Conservation (phyloP, 2,888 invertebrate species). For the Ommatoiulus sabulosus region DNA sequence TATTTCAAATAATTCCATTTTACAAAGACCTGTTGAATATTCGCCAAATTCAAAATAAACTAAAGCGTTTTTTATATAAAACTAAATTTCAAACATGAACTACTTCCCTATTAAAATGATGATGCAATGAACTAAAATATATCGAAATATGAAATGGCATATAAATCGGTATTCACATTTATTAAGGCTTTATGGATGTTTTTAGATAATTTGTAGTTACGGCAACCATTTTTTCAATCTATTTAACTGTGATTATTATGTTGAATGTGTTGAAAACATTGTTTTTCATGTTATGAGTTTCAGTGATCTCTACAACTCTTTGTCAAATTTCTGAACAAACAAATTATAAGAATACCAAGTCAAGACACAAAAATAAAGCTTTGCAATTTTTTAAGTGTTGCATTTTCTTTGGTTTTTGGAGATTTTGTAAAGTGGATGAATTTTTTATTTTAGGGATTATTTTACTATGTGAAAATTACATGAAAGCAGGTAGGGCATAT, state of each 20-base stretch:
- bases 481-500: not conserved
- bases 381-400: not conserved
- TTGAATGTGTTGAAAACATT: not conserved
- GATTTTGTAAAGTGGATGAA: not conserved
- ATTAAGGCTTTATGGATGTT: not conserved
- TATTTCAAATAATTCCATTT: not conserved
- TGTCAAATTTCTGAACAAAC: too few relatives aligned
- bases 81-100: not conserved
- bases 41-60: not conserved
- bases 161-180: too few relatives aligned
- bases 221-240: not conserved
- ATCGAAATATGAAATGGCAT: not conserved
- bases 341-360: too few relatives aligned
- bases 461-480: not conserved
- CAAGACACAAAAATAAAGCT: not conserved
- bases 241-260: not conserved
- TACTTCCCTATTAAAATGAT: not conserved
- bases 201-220: not conserved
- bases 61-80: not conserved
- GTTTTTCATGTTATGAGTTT: too few relatives aligned
- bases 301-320: too few relatives aligned
- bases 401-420: too few relatives aligned
- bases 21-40: constrained; percentile 8
- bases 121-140: not conserved
- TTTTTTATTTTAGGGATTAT: not conserved